These are phyloP conservation scores for Elaeidobius kamerunicus DNA, from an alignment of 2,888 invertebrate genomes.

Conservation along the genomic window DNA sequence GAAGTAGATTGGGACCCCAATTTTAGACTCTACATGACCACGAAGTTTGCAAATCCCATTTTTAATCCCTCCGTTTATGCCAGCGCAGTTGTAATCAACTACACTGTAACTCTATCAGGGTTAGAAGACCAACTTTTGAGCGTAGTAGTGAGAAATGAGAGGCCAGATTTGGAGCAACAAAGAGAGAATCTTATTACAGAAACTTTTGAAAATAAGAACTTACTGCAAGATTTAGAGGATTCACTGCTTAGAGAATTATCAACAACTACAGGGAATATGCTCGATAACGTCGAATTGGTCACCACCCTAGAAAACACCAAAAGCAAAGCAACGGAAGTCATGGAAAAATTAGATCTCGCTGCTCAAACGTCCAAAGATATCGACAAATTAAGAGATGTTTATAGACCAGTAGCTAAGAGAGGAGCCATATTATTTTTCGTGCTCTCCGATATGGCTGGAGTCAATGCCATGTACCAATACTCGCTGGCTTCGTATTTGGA, in stretches of 20 bases:
- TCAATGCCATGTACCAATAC: conserved; percentile 92
- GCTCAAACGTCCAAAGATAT: conserved; percentile 76
- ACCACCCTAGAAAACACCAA: conserved; percentile 87
- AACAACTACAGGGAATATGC: conserved; percentile 86
- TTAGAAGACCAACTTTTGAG: conserved; percentile 88
- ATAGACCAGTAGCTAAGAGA: conserved; percentile 79
- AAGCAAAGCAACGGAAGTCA: conserved; percentile 79
- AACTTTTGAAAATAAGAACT: conserved; percentile 81
- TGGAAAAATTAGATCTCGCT: conserved; percentile 74
- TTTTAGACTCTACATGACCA: conserved; percentile 85
- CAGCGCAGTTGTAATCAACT: conserved; percentile 86
- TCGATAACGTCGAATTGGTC: conserved; percentile 85
- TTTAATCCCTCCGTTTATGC: conserved; percentile 85
- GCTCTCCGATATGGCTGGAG: conserved; percentile 82
- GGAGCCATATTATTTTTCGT: conserved; percentile 91
- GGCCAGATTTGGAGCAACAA: conserved; percentile 85
- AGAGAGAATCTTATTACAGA: conserved; percentile 78
- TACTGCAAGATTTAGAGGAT: conserved; percentile 81
- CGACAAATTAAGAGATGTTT: conserved; percentile 78
- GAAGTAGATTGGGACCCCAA: conserved; percentile 88
- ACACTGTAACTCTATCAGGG: conserved; percentile 82
- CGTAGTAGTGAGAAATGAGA: conserved; percentile 83
- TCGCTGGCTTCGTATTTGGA: conserved; percentile 81
- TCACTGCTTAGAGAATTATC: conserved; percentile 80
- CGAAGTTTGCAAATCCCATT: conserved; percentile 84